Evolutionary conservation across 2,888 invertebrate genomes (phyloP).

Genomic region (Panopea generosa): DNA sequence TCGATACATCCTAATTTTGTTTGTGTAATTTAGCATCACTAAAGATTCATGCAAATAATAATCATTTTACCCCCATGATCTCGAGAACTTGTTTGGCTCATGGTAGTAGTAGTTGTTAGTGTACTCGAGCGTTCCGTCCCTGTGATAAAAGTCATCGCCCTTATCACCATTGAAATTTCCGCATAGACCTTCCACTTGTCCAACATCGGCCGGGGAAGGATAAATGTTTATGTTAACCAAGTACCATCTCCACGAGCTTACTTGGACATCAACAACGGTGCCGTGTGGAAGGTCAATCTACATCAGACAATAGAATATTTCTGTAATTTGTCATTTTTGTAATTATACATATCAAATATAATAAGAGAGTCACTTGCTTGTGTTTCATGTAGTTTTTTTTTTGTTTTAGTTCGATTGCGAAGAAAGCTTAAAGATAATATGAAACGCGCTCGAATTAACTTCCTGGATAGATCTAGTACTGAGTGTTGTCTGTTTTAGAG

Average conservation of each 20-base stretch:
- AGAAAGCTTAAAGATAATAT: too few species aligned
- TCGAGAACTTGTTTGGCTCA: background rate
- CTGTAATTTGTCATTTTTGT: too few species aligned
- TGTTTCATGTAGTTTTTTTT: too few species aligned
- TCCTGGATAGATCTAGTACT: too few species aligned
- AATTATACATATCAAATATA: too few species aligned
- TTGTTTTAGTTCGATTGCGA: too few species aligned
- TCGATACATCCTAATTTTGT: too few species aligned
- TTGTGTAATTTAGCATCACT: too few species aligned
- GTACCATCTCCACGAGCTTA: conserved; percentile 2
- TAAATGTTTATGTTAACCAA: conserved; percentile 10
- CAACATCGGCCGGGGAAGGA: conserved; percentile 11
- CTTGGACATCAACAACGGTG: background rate
- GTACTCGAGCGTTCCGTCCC: background rate
- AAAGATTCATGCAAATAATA: too few species aligned
- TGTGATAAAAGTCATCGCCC: conserved; percentile 8
- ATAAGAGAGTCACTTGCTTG: too few species aligned
- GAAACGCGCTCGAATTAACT: too few species aligned
- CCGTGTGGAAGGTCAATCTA: conserved; percentile 8
- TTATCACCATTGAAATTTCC: conserved; percentile 15
- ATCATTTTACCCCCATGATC: conserved; percentile 11
- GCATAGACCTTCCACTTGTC: conserved; percentile 2
- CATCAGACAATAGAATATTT: background rate
- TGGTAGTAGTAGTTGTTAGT: background rate
- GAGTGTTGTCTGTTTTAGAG: too few species aligned